Conservation (phyloP, 2,113 vertebrate species). For the Ciconia stormi region DNA sequence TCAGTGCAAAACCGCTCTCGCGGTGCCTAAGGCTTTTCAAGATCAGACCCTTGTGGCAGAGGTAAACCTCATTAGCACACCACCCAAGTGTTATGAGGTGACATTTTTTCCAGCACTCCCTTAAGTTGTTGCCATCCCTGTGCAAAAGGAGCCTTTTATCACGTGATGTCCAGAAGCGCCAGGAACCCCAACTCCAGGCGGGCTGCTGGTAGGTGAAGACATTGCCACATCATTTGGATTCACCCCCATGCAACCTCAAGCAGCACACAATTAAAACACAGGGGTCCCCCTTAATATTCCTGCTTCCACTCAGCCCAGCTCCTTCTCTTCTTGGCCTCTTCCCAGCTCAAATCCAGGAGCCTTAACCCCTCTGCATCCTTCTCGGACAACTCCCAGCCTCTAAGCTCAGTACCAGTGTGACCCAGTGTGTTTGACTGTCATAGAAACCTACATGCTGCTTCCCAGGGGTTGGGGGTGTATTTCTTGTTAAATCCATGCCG, state of each 20-base stretch:
- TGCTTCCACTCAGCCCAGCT: background rate
- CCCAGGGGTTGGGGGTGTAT: background rate
- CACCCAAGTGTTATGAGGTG: rapidly evolving
- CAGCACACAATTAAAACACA: background rate
- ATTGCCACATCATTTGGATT: background rate
- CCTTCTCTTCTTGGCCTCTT: background rate
- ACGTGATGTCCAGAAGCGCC: background rate
- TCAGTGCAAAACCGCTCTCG: background rate
- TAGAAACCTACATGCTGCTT: background rate
- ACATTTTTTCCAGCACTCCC: background rate
- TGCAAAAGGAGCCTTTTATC: background rate
- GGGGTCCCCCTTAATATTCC: background rate
- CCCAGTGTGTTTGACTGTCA: background rate
- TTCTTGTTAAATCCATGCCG: background rate
- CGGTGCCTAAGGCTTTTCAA: background rate
- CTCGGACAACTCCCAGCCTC: background rate
- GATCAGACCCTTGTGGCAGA: background rate
- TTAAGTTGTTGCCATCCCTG: background rate
- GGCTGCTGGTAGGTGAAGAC: background rate
- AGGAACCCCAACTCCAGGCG: background rate
- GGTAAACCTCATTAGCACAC: background rate
- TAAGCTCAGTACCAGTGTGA: background rate
- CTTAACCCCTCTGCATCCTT: background rate
- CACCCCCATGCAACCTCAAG: background rate
- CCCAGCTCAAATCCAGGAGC: background rate